Evolutionary conservation across 1,140 invertebrate species (phyloP), one percentile per base, ranked within the genome.

Genomic region (Heliothis virescens): DNA sequence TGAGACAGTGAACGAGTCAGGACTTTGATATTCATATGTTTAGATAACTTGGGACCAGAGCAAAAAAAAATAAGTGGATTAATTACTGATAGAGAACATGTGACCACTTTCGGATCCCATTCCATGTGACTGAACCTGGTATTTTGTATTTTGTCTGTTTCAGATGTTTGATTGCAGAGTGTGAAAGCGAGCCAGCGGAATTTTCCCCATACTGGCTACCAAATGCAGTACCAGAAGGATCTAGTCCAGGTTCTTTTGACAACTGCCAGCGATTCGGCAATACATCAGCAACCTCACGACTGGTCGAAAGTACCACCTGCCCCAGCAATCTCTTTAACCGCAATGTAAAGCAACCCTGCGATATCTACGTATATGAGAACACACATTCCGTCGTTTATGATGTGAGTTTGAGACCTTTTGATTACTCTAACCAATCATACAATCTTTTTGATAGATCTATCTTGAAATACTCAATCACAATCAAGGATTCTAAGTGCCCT

Each of bases 111-210:
- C 21, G 21, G 21, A 26, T 1, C 21, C 21, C 21, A 26, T 26
- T 26, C 21, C 21, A 26, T 2, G 1, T 26, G 21, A 26, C 21
- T 26, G 21, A 2, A 26, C 2, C 21, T 26, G 21, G 21, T 2
- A 52, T 52, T 15, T 52, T 13, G 13, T 41, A 41, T 41, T 41
- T 12, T 73, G 10, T 73, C 29, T 16, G 16, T 16, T 47, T 4
- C 29, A 97, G 97, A 91, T 97, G 97, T 86, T 87, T 95, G n/a
- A 95, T 97, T 72, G 94, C 95, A n/a, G 96, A 96, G 87, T 97
- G 97, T 84, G 96, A 95, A 60, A 76, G 85, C 1, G 83, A 67
- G 0, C 11, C 79, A 0, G 83, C 91, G 9, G 81, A 79, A 2
- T 96, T 95, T 79, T 63, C 94, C 7, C 95, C 95, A 26, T 15